Conservation (phyloP, 2,113 vertebrate genomes). For the Saguinus midas region DNA sequence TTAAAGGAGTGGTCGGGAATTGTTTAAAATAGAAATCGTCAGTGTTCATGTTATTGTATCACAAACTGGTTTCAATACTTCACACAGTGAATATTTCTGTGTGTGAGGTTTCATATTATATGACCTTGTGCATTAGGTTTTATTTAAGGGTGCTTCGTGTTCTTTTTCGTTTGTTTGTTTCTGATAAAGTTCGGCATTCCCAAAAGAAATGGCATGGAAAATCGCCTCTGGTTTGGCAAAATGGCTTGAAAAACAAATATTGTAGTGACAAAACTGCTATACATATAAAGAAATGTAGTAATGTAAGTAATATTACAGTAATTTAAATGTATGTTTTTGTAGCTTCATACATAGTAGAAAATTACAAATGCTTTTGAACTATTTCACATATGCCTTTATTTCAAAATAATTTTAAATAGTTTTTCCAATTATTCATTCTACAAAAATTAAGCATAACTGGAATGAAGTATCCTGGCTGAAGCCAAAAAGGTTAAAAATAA, state of each 20-base stretch:
- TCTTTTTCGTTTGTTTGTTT: not conserved
- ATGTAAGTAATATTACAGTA: not conserved
- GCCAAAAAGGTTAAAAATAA: slow-evolving; percentile 1
- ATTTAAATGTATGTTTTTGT: not conserved
- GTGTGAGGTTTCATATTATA: not conserved
- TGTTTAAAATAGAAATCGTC: not conserved
- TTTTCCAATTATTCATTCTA: not conserved
- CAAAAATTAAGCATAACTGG: not conserved
- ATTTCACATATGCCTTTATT: not conserved
- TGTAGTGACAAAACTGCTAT: not conserved
- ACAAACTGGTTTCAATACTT: not conserved
- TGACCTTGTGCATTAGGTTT: not conserved
- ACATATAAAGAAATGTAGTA: not conserved
- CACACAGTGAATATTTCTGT: not conserved
- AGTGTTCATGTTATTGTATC: not conserved
- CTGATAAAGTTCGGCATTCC: not conserved
- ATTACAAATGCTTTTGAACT: not conserved
- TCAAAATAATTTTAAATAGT: not conserved
- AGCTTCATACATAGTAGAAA: not conserved
- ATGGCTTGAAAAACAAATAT: not conserved
- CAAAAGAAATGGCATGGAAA: not conserved
- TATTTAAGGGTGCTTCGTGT: not conserved
- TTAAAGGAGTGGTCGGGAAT: not conserved
- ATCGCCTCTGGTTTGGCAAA: not conserved
- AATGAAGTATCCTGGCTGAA: not conserved